Conservation (phyloP, 2,797 vertebrate species). For the Crypturellus tataupa region DNA sequence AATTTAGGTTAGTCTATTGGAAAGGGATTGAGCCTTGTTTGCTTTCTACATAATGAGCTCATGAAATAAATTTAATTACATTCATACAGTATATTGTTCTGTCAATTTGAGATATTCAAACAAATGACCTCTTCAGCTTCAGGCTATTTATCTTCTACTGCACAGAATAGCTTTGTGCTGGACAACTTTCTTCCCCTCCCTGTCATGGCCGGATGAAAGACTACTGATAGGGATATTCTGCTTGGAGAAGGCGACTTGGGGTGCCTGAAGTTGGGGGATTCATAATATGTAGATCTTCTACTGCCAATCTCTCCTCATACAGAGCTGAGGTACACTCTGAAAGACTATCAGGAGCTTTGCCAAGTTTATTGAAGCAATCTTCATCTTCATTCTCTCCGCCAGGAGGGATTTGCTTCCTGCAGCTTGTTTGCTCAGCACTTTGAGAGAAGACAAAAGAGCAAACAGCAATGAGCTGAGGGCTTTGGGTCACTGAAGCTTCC, state of each 20-base stretch:
- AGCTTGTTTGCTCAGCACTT: neutral
- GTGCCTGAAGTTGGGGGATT: neutral
- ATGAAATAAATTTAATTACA: neutral
- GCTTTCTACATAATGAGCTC: neutral
- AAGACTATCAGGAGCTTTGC: neutral
- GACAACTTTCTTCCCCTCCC: neutral
- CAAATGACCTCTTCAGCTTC: neutral
- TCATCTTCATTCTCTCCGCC: neutral
- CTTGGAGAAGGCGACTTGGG: neutral
- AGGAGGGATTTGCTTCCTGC: neutral
- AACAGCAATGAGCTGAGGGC: neutral
- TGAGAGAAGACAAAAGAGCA: neutral
- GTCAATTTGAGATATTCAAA: neutral
- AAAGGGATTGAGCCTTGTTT: neutral
- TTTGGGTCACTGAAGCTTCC: neutral
- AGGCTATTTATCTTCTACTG: neutral
- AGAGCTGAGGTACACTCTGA: neutral
- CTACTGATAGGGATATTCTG: neutral
- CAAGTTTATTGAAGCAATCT: neutral
- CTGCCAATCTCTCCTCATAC: neutral
- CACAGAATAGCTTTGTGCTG: neutral
- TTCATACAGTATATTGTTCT: neutral
- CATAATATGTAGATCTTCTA: neutral
- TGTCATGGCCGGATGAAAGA: fast-evolving
- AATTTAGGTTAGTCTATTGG: neutral